Percentiles rank a stretch among this genome's conserved stretches.
These are phyloP conservation scores for Scophthalmus maximus DNA, from an alignment of 2,113 vertebrate species.

Conservation along the genomic window DNA sequence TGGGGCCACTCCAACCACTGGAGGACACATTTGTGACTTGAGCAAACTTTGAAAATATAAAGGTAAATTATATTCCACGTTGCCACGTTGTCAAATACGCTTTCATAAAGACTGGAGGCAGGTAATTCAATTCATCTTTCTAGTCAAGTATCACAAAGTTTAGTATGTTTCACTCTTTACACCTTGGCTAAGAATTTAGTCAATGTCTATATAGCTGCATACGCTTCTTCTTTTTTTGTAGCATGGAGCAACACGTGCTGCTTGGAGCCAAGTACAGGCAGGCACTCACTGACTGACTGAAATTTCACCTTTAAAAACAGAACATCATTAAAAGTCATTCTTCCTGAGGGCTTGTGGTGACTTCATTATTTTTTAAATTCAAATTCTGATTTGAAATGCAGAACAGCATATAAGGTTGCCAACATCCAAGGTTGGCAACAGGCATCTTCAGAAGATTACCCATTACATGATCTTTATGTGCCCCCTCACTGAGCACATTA, in stretches of 20 bases:
- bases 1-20: not conserved
- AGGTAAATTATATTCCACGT: no score
- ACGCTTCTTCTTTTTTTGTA: no score
- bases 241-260: no score
- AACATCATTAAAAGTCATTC: not conserved
- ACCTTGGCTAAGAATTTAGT: not conserved
- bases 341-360: not conserved
- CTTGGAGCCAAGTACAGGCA: no score
- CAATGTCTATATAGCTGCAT: not conserved
- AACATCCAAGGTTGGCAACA: not conserved
- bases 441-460: not conserved
- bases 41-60: not conserved
- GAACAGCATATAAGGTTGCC: not conserved
- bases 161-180: not conserved
- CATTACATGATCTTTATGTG: not conserved
- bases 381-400: no score
- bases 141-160: not conserved
- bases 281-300: no score
- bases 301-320: no score
- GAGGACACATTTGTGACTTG: constrained; percentile 41
- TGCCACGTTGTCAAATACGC: not conserved
- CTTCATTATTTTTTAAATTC: not conserved
- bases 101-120: not conserved
- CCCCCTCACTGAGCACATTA: not conserved
- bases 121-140: not conserved